These are phyloP conservation scores for Heteromyza rotundicornis DNA, from an alignment of 2,888 invertebrate genomes.

Conservation along the genomic window DNA sequence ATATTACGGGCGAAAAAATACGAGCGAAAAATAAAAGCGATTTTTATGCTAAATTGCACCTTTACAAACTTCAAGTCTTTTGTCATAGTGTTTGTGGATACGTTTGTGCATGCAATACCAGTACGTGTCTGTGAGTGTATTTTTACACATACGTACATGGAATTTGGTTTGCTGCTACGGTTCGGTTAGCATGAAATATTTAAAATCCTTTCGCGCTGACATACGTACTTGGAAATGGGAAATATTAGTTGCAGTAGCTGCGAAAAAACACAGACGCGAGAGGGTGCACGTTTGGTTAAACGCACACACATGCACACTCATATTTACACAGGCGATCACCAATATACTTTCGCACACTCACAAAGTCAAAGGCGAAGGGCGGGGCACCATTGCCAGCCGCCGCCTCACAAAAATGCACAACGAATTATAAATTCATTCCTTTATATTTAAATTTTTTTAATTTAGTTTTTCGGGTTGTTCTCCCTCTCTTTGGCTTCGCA, in stretches of 20 bases:
- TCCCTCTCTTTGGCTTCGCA: too few species aligned
- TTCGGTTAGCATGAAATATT: not conserved
- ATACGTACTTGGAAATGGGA: not conserved
- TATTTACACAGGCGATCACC: too few species aligned
- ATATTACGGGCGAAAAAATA: not conserved
- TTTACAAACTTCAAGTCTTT: not conserved
- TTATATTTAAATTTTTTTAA: too few species aligned
- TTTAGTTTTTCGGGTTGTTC: too few species aligned
- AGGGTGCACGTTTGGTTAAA: too few species aligned
- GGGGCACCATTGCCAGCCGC: not conserved
- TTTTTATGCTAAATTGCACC: constrained; percentile 26
- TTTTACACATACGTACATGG: not conserved
- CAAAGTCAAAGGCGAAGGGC: too few species aligned
- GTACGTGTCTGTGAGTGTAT: too few species aligned
- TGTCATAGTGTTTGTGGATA: not conserved
- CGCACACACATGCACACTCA: not conserved
- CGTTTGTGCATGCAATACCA: not conserved
- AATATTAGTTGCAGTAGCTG: not conserved
- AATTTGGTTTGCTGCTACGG: not conserved
- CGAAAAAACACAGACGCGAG: too few species aligned
- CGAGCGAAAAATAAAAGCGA: constrained; percentile 19
- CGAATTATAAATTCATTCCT: not conserved
- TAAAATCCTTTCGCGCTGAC: not conserved
- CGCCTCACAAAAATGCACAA: not conserved
- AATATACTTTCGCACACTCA: too few species aligned